Evolutionary conservation across 2,888 invertebrate genomes (phyloP).

Genomic region (Fissipunctia ypsillon): DNA sequence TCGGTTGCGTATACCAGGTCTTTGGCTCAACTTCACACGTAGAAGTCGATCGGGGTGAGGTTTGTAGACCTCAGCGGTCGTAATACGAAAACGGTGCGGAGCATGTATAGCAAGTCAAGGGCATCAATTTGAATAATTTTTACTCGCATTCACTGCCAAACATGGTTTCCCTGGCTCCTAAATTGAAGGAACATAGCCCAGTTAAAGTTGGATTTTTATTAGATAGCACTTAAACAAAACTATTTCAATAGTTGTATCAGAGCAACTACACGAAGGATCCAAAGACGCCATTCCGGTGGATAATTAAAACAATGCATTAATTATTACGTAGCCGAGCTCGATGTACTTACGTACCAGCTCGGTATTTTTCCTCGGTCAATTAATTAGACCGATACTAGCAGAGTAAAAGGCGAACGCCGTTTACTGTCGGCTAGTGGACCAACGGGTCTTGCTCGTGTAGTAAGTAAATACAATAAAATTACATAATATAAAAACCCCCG

Average conservation of each 20-base stretch:
- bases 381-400: slow-evolving; percentile 28
- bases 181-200: neutral
- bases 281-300: slow-evolving; percentile 5
- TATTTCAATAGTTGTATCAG: neutral
- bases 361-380: slow-evolving; percentile 40
- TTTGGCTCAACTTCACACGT: too few relatives aligned
- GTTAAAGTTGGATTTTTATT: too few relatives aligned
- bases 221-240: neutral
- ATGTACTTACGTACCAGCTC: neutral
- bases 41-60: too few relatives aligned
- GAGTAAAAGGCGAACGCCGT: neutral
- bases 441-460: neutral
- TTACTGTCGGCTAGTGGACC: neutral
- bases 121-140: too few relatives aligned
- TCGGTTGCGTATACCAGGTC: too few relatives aligned
- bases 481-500: too few relatives aligned
- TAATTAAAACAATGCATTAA: slow-evolving; percentile 45
- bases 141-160: neutral
- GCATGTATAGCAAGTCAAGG: too few relatives aligned
- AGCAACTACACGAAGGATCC: neutral
- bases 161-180: neutral
- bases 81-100: too few relatives aligned
- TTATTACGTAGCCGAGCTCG: slow-evolving; percentile 6
- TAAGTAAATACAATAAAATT: neutral
- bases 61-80: too few relatives aligned